Base-by-base conservation (phyloP, 2,113 vertebrate genomes). In the Boulengeromyrus knoepffleri region DNA sequence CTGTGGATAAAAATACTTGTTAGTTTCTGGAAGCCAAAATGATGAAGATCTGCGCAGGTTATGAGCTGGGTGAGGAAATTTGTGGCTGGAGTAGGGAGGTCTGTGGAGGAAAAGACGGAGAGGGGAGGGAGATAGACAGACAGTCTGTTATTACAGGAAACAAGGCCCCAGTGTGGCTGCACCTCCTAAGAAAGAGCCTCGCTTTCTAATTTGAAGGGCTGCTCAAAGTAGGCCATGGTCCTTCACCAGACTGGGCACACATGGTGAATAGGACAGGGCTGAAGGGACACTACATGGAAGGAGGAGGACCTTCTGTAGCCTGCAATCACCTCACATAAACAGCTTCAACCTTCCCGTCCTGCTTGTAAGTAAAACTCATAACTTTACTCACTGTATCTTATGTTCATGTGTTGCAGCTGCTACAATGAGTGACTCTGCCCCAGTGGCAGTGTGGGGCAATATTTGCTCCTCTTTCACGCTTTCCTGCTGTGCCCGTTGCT, bases 401-500 rank as follows among this genome's bases (percentile, higher is more conserved):
- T 24, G 6, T 24, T 56, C 21, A 58, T n/a, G 56, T 62, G 2
- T 74, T 36, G 66, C 3, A 74, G 13, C 27, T 74, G 66, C n/a
- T 12, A 74, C 24, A n/a, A 62, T 62, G 6, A n/a, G 56, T 1
- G 8, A 58, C 21, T 58, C 53, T 53, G 52, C 17, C 52, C 52
- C 52, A 21, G 17, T 66, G 24, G 19, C 5, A 56, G 5, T 70
- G 27, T 74, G 66, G 10, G 27, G 27, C 0, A 36, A 62, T 58
- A 8, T 24, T 10, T 58, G 56, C 5, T 21, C 21, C 56, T 2
- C 56, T 24, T 58, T 24, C 56, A 24, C 0, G 1, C 56, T 31
- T 56, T 42, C n/a, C 88, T 92, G 86, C 85, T 80, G 47, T 5
- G 87, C 50, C 27, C 89, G 88, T n/a, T 90, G 50, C 42, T 88